Evolutionary conservation across 2,888 invertebrate genomes (phyloP), one percentile per base, ranked within the genome.

Genomic region (Lymantria dispar): DNA sequence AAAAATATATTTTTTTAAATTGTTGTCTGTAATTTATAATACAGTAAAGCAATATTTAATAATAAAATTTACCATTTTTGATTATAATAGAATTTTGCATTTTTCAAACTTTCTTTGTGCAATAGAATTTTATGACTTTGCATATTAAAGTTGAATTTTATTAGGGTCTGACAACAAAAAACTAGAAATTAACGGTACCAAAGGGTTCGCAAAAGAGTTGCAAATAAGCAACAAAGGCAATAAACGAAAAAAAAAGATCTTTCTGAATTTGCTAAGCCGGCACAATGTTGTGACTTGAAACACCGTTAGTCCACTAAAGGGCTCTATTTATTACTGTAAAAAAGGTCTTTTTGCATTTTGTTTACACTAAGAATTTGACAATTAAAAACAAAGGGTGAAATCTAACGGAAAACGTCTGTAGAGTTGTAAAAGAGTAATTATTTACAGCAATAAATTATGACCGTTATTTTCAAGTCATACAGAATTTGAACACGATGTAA

Each of bases 191-290:
- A 72, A 71, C 67, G 68, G 63, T 66, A 74, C 71, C 69, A 68
- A 74, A 79, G 72, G 77, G 75, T 79, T 83, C 57, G 72, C 74
- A 78, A 82, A 82, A 79, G 80, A 81, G 81, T 80, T 83, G 80
- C 80, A 72, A 81, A 78, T 72, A 74, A 48, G 33, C 43, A 43
- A 64, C 33, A 58, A 74, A 76, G 79, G 82, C 76, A 83, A 82
- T 68, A 60, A 75, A 80, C 40, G 13, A 12, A 38, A 62, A 68
- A 67, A 64, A 64, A 61, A 52, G 54, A 47, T 64, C 64, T 68
- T 70, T 73, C 58, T 47, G 58, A 58, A 70, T 67, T 58, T 66
- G 70, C 72, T 68, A 72, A 67, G 59, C 59, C 58, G 47, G 22
- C 22, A 70, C 70, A 68, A 68, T 70, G 66, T 70, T 64, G 48